Base-by-base conservation (phyloP, 1,140 invertebrate species). In the Drosophila repleta region DNA sequence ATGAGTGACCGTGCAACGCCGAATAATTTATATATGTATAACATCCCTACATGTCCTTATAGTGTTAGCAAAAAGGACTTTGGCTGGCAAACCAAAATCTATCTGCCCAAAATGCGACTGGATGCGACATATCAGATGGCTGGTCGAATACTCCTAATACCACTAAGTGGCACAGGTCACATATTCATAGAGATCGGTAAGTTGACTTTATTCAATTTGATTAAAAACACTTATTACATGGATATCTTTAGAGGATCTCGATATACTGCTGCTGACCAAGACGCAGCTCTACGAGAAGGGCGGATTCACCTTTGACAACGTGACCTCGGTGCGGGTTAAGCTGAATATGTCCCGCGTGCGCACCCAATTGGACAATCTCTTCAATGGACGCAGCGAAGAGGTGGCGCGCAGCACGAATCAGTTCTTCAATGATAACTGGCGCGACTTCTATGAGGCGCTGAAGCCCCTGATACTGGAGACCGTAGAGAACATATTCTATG, bases 401-500 rank as follows among this genome's bases (percentile, higher is more conserved):
- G 68, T 91, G 92, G 94, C 95, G 92, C 94, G 94, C 35, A 94
- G 93, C 56, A 95, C 94, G 3, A 95, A 95, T 74, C 91, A 93
- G n/a, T 95, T 95, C 83, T 92, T 95, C 53, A 95, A 95, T 81
- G 93, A 93, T 4, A 95, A 95, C 78, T 95, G 95, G 95, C 92
- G 93, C 2, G 94, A 94, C 43, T 93, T 95, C 5, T 93, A 94
- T 10, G 94, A 95, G 81, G 94, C 94, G 29, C 81, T 95, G 6
- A 92, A 93, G 73, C 94, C 94, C 10, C 93, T 95, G 60, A 92
- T 95, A 71, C 92, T 93, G 20, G 93, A 93, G 82, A 95, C 94
- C 7, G 94, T 95, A 15, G 93, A 94, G 90, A 93, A 93, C 51
- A 94, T 95, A 60, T 92, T 95, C 68, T 80, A 94, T 13, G 93